Percentiles rank a stretch among this genome's conserved stretches.
Conservation (phyloP, 35 echinoderm and acorn worm genomes). For the Ophiothrix spiculata region DNA sequence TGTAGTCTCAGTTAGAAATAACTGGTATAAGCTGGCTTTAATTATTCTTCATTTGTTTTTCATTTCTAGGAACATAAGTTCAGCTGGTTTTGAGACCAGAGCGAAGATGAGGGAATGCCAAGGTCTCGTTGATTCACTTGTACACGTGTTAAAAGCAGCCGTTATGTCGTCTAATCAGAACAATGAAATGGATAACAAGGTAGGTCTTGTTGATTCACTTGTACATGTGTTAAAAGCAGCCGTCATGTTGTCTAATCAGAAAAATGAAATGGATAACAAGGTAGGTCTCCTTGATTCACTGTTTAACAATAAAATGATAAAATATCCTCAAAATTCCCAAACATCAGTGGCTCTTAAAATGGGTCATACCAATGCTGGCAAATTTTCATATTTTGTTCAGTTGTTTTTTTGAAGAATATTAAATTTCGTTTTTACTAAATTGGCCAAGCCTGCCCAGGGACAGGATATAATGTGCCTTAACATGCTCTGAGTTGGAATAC, state of each 20-base stretch:
- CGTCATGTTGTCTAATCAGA: conserved; percentile 47
- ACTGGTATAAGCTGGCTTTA: no score
- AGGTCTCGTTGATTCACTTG: conserved; percentile 69
- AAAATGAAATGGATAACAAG: conserved; percentile 80
- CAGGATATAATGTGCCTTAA: no score
- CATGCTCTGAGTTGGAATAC: no score
- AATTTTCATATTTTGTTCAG: no score
- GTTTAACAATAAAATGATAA: no score
- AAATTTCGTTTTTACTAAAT: no score
- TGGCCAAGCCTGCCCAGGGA: no score
- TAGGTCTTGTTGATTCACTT: conserved; percentile 76
- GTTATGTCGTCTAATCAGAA: conserved; percentile 49
- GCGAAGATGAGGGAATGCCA: conserved; percentile 71
- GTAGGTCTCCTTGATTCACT: conserved; percentile 80
- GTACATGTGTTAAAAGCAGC: conserved; percentile 26
- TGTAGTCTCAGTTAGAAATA: no score
- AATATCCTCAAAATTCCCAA: no score
- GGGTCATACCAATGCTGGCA: no score
- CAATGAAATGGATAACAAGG: conserved; percentile 85
- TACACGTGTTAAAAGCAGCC: conserved; percentile 23
- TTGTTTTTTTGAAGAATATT: no score
- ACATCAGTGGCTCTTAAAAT: no score
- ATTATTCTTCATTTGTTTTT: not conserved
- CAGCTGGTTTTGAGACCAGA: conserved; percentile 53
- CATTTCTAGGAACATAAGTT: conserved; percentile 74